Evolutionary conservation across 2,797 vertebrate species (phyloP).

Genomic region (Delichon dasypus): DNA sequence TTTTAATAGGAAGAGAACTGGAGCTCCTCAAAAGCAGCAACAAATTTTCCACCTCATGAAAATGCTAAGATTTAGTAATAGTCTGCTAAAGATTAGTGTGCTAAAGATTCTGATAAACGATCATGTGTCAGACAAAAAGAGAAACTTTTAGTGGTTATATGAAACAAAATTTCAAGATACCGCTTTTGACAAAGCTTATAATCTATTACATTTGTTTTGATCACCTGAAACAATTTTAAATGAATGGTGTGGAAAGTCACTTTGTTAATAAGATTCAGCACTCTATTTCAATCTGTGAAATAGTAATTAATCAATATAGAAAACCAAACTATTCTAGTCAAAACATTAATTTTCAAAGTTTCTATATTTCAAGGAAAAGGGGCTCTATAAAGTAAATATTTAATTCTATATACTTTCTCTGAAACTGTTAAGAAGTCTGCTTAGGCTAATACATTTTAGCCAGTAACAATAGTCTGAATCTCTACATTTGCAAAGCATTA

Average conservation of each 20-base stretch:
- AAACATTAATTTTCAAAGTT: background rate
- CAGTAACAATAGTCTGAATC: background rate
- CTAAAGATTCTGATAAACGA: background rate
- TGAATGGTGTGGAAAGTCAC: background rate
- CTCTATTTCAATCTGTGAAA: background rate
- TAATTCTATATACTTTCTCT: background rate
- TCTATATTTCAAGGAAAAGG: background rate
- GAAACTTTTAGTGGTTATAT: background rate
- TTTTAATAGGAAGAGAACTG: background rate
- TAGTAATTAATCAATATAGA: background rate
- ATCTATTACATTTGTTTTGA: background rate
- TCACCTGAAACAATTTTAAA: background rate
- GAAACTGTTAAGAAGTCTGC: background rate
- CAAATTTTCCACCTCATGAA: background rate
- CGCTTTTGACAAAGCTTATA: background rate
- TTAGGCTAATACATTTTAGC: background rate
- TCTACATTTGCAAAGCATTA: background rate
- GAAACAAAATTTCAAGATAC: background rate
- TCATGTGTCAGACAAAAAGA: background rate
- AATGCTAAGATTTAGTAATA: background rate
- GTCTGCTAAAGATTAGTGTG: background rate
- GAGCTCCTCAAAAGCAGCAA: background rate
- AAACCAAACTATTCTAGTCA: background rate
- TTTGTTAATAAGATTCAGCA: background rate
- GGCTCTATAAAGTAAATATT: background rate